These are phyloP conservation scores for Catharus ustulatus DNA, from an alignment of 2,797 vertebrate species.

Conservation along the genomic window DNA sequence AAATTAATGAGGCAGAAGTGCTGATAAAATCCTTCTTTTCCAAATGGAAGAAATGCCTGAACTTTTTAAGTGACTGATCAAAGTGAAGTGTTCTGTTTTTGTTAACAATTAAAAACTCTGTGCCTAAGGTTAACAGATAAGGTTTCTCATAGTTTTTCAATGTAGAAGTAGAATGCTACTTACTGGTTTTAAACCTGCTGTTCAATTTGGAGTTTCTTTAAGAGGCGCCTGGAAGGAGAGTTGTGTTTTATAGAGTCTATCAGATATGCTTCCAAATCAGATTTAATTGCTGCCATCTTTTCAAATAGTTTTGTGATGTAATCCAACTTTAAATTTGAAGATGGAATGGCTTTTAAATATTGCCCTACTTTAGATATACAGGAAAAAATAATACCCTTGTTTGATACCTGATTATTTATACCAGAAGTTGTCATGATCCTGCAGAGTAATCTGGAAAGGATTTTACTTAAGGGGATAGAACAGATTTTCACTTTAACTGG, in stretches of 20 bases:
- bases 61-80: not conserved
- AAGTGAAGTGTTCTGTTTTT: not conserved
- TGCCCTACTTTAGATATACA: constrained; percentile 24
- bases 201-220: not conserved
- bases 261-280: not conserved
- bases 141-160: not conserved
- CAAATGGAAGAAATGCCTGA: not conserved
- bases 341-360: constrained; percentile 20
- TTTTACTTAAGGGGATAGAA: constrained; percentile 52
- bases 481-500: constrained; percentile 9
- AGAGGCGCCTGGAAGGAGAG: not conserved
- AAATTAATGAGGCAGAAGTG: constrained; percentile 12
- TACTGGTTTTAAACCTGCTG: not conserved
- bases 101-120: not conserved
- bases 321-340: constrained; percentile 19
- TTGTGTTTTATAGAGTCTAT: not conserved
- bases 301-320: not conserved
- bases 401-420: constrained; percentile 31
- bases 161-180: not conserved
- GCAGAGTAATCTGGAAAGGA: constrained; percentile 38
- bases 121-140: not conserved
- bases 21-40: constrained; percentile 18
- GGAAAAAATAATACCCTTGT: not conserved
- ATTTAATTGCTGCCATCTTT: not conserved
- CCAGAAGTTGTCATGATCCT: constrained; percentile 47